phyloP scores from a whole-genome alignment of 2,888 invertebrate genomes.

The Folsomia candida region DNA sequence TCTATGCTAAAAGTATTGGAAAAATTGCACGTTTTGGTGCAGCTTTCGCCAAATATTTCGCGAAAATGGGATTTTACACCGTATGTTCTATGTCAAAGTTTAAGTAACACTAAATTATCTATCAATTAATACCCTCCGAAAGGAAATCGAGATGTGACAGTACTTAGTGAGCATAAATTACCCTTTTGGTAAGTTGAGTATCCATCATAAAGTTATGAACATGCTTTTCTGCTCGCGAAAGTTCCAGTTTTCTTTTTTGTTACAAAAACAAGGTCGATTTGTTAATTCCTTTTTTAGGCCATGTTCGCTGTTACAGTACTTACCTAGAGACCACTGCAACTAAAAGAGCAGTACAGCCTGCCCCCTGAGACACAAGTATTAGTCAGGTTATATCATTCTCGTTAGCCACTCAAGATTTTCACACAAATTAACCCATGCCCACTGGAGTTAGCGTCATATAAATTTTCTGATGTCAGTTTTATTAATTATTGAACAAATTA shows the following conservation, averaged over 20 bases:
- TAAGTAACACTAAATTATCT: too few species aligned
- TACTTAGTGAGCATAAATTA: too few species aligned
- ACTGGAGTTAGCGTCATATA: constrained; percentile 13
- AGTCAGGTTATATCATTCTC: neutral
- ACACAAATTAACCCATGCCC: constrained; percentile 11
- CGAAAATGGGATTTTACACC: too few species aligned
- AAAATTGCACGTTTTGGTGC: too few species aligned
- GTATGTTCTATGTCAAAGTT: too few species aligned
- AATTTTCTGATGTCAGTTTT: neutral
- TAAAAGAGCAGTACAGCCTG: constrained; percentile 97
- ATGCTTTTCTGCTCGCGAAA: constrained; percentile 99
- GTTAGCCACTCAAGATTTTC: neutral
- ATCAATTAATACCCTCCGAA: too few species aligned
- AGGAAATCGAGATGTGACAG: too few species aligned
- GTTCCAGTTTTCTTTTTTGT: constrained; percentile 88
- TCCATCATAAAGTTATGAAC: constrained; percentile 99
- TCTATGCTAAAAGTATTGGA: too few species aligned
- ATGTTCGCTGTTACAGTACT: too few species aligned
- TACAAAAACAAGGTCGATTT: too few species aligned
- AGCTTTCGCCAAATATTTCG: too few species aligned
- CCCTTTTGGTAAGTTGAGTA: constrained; percentile 98
- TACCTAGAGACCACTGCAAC: constrained; percentile 99
- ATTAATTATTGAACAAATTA: neutral
- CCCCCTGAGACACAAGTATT: constrained; percentile 78
- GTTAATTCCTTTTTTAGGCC: too few species aligned